Percentiles rank a stretch among this genome's conserved stretches.
Evolutionary conservation across 2,113 vertebrate genomes (phyloP).

Genomic region (Arizona elegans): DNA sequence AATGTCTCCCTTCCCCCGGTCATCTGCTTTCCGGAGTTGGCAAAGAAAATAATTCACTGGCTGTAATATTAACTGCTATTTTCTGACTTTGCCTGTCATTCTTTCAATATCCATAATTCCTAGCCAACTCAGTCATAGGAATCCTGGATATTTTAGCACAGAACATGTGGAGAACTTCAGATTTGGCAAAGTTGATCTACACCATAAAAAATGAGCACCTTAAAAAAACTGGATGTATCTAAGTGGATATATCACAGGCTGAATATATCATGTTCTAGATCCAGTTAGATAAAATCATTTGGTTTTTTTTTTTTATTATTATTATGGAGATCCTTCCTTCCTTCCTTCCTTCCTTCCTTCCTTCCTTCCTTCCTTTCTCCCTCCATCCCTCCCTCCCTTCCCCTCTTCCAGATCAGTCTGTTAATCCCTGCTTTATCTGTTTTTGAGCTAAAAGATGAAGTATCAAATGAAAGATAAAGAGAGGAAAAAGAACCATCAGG

Average conservation of each 20-base stretch:
- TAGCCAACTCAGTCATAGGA: neutral
- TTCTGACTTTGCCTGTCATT: neutral
- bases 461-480: neutral
- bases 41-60: neutral
- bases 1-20: neutral
- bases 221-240: neutral
- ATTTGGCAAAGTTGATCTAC: neutral
- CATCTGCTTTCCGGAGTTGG: neutral
- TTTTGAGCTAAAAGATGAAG: neutral
- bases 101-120: neutral
- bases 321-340: neutral
- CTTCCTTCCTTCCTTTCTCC: neutral
- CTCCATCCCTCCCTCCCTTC: neutral
- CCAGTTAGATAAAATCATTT: neutral
- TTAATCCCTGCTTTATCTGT: neutral
- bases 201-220: neutral
- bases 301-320: rapidly evolving
- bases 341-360: neutral
- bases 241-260: neutral
- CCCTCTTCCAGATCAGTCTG: neutral
- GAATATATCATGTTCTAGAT: neutral
- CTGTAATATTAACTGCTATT: neutral
- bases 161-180: neutral
- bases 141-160: neutral
- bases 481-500: neutral